Evolutionary conservation across 1,140 invertebrate genomes (phyloP).

Genomic region (Drosophila nebulosa): DNA sequence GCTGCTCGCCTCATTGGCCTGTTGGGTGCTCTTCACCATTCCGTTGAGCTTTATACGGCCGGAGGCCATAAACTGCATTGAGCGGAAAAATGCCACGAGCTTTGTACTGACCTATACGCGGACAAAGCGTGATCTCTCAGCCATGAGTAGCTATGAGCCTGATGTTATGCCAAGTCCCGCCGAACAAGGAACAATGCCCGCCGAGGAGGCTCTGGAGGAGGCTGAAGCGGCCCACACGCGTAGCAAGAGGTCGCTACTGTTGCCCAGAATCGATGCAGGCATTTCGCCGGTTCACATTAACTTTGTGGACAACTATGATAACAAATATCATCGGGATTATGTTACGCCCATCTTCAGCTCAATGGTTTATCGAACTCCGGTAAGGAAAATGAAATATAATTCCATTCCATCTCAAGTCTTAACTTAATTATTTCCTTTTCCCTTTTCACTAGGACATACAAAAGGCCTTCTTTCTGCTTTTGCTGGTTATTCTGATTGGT

Average conservation of each 20-base stretch:
- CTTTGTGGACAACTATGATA: conserved; percentile 92
- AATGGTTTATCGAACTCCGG: conserved; percentile 90
- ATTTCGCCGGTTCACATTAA: conserved; percentile 89
- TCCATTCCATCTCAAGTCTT: not conserved
- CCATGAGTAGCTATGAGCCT: conserved; percentile 43
- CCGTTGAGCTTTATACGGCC: conserved; percentile 97
- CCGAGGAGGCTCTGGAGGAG: conserved; percentile 38
- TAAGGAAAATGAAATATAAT: conserved; percentile 65
- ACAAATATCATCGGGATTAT: conserved; percentile 87
- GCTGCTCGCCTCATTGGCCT: conserved; percentile 93
- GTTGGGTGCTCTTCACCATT: conserved; percentile 98
- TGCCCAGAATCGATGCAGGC: conserved; percentile 82
- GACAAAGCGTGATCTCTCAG: conserved; percentile 65
- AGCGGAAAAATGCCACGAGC: conserved; percentile 87
- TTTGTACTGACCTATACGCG: conserved; percentile 72
- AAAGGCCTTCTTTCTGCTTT: conserved; percentile 96
- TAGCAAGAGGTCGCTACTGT: conserved; percentile 58
- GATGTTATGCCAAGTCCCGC: conserved; percentile 18
- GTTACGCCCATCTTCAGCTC: conserved; percentile 96
- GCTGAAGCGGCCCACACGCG: conserved; percentile 50
- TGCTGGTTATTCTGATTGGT: conserved; percentile 95
- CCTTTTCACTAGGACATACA: conserved; percentile 91
- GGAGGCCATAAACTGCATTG: conserved; percentile 92
- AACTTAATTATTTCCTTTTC: conserved; percentile 29
- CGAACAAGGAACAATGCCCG: conserved; percentile 34